Percentiles rank a stretch among this genome's conserved stretches.
These are phyloP conservation scores for Rhodophaea formosa DNA, from an alignment of 2,888 invertebrate genomes.

Conservation along the genomic window DNA sequence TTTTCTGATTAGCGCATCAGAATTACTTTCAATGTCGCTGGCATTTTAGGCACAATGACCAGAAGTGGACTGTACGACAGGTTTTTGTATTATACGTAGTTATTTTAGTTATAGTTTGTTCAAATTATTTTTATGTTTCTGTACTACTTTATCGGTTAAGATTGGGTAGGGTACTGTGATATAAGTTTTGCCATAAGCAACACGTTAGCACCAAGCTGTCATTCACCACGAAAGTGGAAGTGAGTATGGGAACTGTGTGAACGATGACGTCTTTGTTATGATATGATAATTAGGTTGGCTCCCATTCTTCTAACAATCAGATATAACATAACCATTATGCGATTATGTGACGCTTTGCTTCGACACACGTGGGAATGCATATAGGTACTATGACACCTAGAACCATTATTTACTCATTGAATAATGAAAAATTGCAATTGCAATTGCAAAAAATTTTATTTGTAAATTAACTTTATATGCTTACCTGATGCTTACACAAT, in stretches of 20 bases:
- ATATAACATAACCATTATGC: slow-evolving; percentile 31
- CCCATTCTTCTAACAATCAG: slow-evolving; percentile 31
- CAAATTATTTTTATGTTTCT: no score
- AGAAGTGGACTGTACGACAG: no score
- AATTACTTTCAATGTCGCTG: no score
- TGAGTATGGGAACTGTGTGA: slow-evolving; percentile 45
- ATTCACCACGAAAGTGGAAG: slow-evolving; percentile 46
- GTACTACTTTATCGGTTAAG: not conserved
- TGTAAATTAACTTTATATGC: no score
- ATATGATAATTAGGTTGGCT: slow-evolving; percentile 45
- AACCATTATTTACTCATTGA: no score
- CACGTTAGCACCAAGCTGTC: not conserved
- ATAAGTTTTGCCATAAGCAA: not conserved
- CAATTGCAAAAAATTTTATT: no score
- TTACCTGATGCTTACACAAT: no score
- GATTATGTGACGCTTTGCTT: not conserved
- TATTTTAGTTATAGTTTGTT: no score
- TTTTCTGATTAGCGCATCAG: no score
- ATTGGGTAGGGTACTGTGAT: not conserved
- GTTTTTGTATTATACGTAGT: no score
- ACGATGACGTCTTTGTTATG: slow-evolving; percentile 46
- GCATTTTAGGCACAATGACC: no score
- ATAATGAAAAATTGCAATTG: no score
- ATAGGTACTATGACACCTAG: slow-evolving; percentile 2
- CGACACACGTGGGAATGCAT: not conserved